Base-by-base conservation (phyloP, 2,888 invertebrate genomes). In the Tetranychus piercei region DNA sequence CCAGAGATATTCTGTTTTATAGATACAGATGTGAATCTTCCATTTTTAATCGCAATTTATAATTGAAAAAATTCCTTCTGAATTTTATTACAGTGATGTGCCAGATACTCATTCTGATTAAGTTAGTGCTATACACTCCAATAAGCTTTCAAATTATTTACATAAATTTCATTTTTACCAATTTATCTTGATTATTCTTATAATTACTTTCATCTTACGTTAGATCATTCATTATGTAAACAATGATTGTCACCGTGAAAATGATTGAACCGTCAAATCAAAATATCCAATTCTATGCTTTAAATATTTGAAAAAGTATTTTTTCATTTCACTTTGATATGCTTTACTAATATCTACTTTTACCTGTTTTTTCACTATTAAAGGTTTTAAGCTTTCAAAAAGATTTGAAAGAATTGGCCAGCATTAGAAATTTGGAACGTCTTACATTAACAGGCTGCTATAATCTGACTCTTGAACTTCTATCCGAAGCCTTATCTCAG, bases 371-470 rank as follows among this genome's bases (percentile, higher is more conserved):
- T 88, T 90, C 79, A 87, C 88, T 81, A 88, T 34, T 95, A 76
- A 94, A 94, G 84, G 90, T 95, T 77, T 84, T 95, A 74, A 93
- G 93, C 22, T 84, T 94, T 77, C 85, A 90, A 77, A 85, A 91
- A 78, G 90, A 90, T 71, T 85, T 94, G 73, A 86, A 91, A 78
- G 94, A 94, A 82, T 89, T 94, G 75, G 88, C 94, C 73, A 87
- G 88, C 76, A 87, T 95, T 75, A 91, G 91, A 22, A 91, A 91
- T 80, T 83, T 94, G 78, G 91, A 91, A 80, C 89, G 91, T 72
- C 85, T 95, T 74, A 94, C 92, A 81, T 85, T 95, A 74, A 92
- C 91, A 81, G 94, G 94, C 65, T 94, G 94, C 82, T 95, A 90
- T 84, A 94, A 92, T 84, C 89, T 95, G 69, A 91, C 91, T 66